Evolutionary conservation across 2,888 invertebrate species (phyloP).

Genomic region (Podabrus alpinus): DNA sequence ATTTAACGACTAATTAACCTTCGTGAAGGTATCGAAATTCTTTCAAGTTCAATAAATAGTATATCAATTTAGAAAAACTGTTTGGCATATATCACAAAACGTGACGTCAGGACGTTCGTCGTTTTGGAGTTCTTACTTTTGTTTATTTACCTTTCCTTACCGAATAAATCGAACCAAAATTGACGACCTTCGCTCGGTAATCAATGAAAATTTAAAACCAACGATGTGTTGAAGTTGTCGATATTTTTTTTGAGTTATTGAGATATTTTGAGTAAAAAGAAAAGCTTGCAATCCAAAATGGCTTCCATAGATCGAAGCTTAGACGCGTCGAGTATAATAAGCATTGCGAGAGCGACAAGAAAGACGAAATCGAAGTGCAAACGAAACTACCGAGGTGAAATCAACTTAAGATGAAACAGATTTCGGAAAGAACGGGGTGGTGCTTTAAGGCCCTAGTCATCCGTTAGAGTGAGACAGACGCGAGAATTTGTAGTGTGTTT

Average conservation of each 20-base stretch:
- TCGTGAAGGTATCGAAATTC: background rate
- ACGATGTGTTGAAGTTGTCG: background rate
- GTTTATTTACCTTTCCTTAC: background rate
- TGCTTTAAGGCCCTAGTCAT: background rate
- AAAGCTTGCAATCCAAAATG: slow-evolving; percentile 45
- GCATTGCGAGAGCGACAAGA: slow-evolving; percentile 16
- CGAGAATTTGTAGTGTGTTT: slow-evolving; percentile 29
- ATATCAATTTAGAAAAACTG: too few species aligned
- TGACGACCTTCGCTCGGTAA: background rate
- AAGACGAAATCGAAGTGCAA: slow-evolving; percentile 1
- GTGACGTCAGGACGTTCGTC: background rate
- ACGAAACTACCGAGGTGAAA: slow-evolving; percentile 11
- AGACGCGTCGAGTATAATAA: slow-evolving; percentile 6
- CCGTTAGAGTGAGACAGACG: slow-evolving; percentile 15
- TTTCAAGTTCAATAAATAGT: background rate
- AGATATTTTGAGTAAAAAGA: background rate
- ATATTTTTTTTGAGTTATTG: background rate
- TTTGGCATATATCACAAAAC: background rate
- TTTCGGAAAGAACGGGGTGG: slow-evolving; percentile 11
- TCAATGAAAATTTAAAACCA: background rate
- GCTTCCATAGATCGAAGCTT: slow-evolving; percentile 44
- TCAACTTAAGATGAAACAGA: slow-evolving; percentile 16
- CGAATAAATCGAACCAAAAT: background rate
- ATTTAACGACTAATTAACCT: background rate
- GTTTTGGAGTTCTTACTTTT: background rate